Evolutionary conservation across 2,797 vertebrate genomes (phyloP).

Genomic region (Sebastes taczanowskii): DNA sequence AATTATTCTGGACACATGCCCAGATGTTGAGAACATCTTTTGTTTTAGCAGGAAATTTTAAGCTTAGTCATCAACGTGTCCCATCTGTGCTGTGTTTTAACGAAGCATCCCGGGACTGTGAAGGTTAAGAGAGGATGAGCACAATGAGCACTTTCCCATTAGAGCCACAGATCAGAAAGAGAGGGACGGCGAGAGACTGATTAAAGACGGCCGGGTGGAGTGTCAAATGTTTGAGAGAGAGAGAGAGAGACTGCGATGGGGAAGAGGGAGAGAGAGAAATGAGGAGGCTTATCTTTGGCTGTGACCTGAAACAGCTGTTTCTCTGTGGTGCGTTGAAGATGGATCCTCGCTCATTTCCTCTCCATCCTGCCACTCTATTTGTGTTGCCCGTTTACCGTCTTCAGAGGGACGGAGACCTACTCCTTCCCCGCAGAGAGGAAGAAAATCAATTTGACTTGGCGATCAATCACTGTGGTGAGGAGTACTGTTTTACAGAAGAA

Average conservation of each 20-base stretch:
- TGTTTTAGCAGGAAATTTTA: conserved; percentile 59
- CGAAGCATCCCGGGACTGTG: conserved; percentile 67
- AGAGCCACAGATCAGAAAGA: conserved; percentile 51
- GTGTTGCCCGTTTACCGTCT: conserved; percentile 70
- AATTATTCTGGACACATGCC: conserved; percentile 70
- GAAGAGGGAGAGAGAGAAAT: conserved; percentile 45
- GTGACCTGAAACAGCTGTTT: conserved; percentile 84
- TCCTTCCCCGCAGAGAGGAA: conserved; percentile 55
- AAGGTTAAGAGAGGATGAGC: conserved; percentile 76
- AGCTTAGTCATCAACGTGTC: conserved; percentile 80
- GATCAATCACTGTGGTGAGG: conserved; percentile 57
- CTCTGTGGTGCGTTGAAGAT: conserved; percentile 77
- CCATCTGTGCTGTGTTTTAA: conserved; percentile 76
- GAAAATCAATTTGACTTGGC: conserved; percentile 63
- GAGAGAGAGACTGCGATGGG: conserved; percentile 16
- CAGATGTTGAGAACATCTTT: conserved; percentile 77
- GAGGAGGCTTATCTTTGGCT: conserved; percentile 74
- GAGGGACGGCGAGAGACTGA: conserved; percentile 46
- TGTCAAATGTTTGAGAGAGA: conserved; percentile 47
- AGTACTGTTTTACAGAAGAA: conserved; percentile 34
- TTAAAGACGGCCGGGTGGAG: conserved; percentile 53
- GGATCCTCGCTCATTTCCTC: conserved; percentile 78
- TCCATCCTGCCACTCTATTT: conserved; percentile 78
- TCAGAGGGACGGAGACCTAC: conserved; percentile 66
- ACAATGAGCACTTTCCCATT: conserved; percentile 54